Evolutionary conservation across 2,113 vertebrate species (phyloP), one percentile per base, ranked within the genome.

Genomic region (Nyctereutes procyonoides): DNA sequence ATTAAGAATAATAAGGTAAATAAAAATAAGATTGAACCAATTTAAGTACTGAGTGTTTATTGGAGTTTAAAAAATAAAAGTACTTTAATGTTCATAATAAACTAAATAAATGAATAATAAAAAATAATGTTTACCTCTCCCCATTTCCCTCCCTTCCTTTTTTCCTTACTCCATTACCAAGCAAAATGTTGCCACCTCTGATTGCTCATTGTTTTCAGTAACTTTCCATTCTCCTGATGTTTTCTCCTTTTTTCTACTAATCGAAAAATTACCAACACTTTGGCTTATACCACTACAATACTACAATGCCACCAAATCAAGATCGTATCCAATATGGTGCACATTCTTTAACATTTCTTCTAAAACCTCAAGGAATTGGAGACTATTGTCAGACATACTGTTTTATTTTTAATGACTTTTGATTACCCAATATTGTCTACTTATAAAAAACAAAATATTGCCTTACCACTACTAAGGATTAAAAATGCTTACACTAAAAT

Each of bases 1-100:
- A 89, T 77, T 22, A 88, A 90, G 74, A 80, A 67, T 14, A 79
- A 69, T 30, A 5, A 97, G 43, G 77, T 53, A 92, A 95, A 95
- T 53, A 69, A 9, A 22, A 84, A 1, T 88, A 92, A 58, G 14
- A 89, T 69, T 94, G 48, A 51, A 76, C 73, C 14, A 28, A 76
- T 28, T 51, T 48, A 76, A 76, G 38, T 14, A 48, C 24, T 26
- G 22, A 62, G 20, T 62, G 24, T 48, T 48, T 28, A 74, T 38
- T 19, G 0, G 38, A 76, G 38, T 76, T 76, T 76, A 76, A 76
- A 73, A 74, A 38, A 74, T 9, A 48, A 43, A 51, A 76, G 43
- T 43, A 76, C 26, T 30, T 28, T 76, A 76, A 76, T 51, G 43
- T 76, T 43, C 55, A 65, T 56, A 85, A 67, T 60, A 77, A 85